These are phyloP conservation scores for Dendrolimus punctatus DNA, from an alignment of 1,140 invertebrate species.

Conservation along the genomic window DNA sequence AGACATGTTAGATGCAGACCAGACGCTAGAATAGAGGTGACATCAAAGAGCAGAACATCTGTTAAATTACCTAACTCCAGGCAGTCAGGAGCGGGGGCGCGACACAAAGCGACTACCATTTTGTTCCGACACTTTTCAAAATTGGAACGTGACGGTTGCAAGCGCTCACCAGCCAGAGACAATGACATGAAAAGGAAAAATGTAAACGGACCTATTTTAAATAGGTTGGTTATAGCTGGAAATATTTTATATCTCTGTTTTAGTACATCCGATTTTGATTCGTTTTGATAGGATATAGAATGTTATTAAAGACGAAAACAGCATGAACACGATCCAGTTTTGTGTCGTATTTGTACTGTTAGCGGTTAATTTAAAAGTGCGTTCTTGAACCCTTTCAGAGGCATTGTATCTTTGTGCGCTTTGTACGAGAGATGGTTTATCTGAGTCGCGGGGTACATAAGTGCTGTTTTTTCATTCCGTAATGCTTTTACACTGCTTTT, in stretches of 20 bases:
- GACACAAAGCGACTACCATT: constrained; percentile 65
- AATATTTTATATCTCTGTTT: constrained; percentile 50
- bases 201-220: constrained; percentile 67
- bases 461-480: constrained; percentile 71
- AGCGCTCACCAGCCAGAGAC: constrained; percentile 64
- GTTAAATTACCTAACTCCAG: constrained; percentile 61
- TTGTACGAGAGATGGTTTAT: constrained; percentile 70
- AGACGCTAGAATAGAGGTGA: background rate
- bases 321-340: constrained; percentile 18
- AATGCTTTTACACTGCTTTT: constrained; percentile 72
- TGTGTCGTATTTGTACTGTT: constrained; percentile 33
- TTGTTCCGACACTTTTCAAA: constrained; percentile 71
- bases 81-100: constrained; percentile 39
- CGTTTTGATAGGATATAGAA: background rate
- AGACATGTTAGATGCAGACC: constrained; percentile 21
- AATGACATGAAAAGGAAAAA: constrained; percentile 72
- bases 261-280: constrained; percentile 25
- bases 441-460: constrained; percentile 68
- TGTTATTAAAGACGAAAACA: constrained; percentile 27
- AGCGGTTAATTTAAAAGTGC: constrained; percentile 69
- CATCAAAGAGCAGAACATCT: constrained; percentile 61
- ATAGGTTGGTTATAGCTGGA: constrained; percentile 43
- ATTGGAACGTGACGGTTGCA: constrained; percentile 71
- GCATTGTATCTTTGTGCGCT: constrained; percentile 71
- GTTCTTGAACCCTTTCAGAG: constrained; percentile 72